Base-by-base conservation (phyloP, 92 coral and sea anemone species). In the Siderastrea radians region DNA sequence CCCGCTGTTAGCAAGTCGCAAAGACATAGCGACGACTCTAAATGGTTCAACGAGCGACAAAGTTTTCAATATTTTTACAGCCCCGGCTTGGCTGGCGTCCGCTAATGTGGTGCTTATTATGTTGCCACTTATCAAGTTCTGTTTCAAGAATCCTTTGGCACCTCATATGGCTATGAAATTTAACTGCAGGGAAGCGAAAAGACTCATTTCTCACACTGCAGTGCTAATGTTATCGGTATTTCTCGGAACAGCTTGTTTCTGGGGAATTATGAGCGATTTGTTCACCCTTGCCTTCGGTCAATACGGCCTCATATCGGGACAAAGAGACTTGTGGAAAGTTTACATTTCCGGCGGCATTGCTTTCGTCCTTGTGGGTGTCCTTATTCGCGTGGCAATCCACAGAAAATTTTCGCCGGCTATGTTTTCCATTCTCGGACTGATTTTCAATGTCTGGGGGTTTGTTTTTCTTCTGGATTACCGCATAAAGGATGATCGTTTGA, bases 111-210 rank as follows among this genome's bases (percentile, higher is more conserved):
- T 94, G 49, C 53, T 91, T 48, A 82, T 98, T 12, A 90, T 93
- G 90, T 81, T 98, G 3, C 99, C 99, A 9, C 89, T 94, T 82
- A 77, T 91, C 10, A 88, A 93, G 76, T 81, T 88, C 68, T 92
- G 95, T 58, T 98, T 98, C 88, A 98, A 98, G 85, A 98, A 98
- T 78, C 98, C 99, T 0, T 86, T 98, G 59, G 94, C 98, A 7
- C 96, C 98, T 53, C 99, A 98, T 74, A 95, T 95, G 94, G 99
- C 99, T 0, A 91, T 98, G 94, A 94, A 92, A 83, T 98, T 96
- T 49, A 87, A 89, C 79, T 92, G 82, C 90, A 93, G 90, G 65
- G 99, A 98, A 83, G 99, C 99, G 5, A 96, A 93, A 76, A 91
- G 75, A 64, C 91, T 98, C 3, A 78, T 96, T 2, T 47, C 55